Conservation (phyloP, 2,797 vertebrate species). For the Sebastes alutus region DNA sequence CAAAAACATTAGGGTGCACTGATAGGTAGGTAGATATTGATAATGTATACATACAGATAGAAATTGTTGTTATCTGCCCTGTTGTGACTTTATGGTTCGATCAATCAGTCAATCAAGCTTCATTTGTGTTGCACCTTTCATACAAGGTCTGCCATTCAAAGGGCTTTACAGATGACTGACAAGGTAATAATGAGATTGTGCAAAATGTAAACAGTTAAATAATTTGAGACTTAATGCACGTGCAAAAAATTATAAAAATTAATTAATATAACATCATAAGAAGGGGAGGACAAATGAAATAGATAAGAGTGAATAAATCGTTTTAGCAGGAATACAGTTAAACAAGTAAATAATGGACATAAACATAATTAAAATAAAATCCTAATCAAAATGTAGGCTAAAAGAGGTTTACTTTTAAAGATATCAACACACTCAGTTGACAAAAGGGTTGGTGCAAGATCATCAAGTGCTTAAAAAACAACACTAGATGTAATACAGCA, state of each 20-base stretch:
- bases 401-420: background rate
- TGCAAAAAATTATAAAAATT: accelerated
- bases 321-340: background rate
- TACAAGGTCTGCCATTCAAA: background rate
- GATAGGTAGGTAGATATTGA: background rate
- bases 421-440: background rate
- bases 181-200: background rate
- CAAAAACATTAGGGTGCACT: background rate
- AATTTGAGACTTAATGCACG: background rate
- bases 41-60: background rate
- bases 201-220: background rate
- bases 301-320: background rate
- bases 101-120: background rate
- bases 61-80: background rate
- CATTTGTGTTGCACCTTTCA: background rate
- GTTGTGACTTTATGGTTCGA: background rate
- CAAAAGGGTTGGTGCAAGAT: background rate
- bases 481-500: background rate
- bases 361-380: background rate
- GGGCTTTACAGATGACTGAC: background rate
- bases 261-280: background rate
- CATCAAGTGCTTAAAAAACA: background rate
- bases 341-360: background rate
- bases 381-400: background rate
- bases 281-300: background rate